Evolutionary conservation across 2,888 invertebrate species (phyloP).

Genomic region (Cosmorhoe ocellata): DNA sequence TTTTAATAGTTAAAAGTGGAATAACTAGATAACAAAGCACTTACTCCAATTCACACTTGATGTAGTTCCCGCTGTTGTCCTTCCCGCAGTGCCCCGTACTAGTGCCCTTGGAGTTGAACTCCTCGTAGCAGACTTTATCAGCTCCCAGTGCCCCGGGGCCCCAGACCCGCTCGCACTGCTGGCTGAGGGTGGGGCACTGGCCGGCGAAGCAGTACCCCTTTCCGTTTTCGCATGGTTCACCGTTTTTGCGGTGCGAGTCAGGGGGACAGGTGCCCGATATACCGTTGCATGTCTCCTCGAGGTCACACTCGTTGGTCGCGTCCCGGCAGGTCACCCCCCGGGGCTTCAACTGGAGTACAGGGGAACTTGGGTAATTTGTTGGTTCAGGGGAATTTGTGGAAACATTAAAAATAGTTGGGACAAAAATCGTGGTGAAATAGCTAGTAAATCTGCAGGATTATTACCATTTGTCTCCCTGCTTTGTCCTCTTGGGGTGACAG

Average conservation of each 20-base stretch:
- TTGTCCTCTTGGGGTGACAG: no score
- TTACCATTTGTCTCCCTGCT: no score
- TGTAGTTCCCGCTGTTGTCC: conserved; percentile 87
- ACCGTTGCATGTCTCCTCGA: conserved; percentile 97
- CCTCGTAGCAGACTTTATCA: conserved; percentile 94
- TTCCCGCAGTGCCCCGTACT: conserved; percentile 98
- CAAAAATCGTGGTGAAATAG: no score
- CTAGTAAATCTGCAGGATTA: no score
- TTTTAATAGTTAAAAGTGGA: no score
- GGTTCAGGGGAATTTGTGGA: no score
- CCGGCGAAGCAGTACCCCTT: conserved; percentile 96
- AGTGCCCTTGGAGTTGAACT: conserved; percentile 97
- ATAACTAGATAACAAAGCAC: conserved; percentile 62
- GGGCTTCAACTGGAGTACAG: conserved; percentile 83
- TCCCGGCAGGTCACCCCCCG: conserved; percentile 93
- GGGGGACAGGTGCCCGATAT: conserved; percentile 93
- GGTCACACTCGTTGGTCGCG: conserved; percentile 95
- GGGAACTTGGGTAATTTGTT: no score
- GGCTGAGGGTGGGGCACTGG: conserved; percentile 91
- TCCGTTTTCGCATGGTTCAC: conserved; percentile 89
- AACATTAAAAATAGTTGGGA: no score
- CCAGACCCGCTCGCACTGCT: conserved; percentile 97
- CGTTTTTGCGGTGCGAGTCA: conserved; percentile 96
- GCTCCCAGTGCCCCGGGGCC: conserved; percentile 92
- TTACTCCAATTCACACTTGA: conserved; percentile 94